Evolutionary conservation across 2,888 invertebrate species (phyloP).

Genomic region (Diaphora mendica): DNA sequence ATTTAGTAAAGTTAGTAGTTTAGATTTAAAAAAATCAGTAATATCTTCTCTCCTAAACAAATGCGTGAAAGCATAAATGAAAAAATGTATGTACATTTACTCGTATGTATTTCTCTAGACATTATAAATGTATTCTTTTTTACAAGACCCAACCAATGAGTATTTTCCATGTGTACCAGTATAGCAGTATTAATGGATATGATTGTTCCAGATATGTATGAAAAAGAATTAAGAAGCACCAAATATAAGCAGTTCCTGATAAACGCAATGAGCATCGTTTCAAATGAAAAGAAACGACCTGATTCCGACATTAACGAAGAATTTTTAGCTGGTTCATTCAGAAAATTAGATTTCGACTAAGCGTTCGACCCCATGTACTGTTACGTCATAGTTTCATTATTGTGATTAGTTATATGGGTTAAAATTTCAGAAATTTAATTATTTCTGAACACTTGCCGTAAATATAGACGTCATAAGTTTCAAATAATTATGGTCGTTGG

Average conservation of each 20-base stretch:
- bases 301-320: conserved; percentile 66
- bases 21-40: not conserved
- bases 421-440: not conserved
- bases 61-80: not conserved
- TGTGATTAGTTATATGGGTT: not conserved
- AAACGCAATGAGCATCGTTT: conserved; percentile 65
- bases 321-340: conserved; percentile 71
- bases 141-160: too few relatives aligned
- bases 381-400: not conserved
- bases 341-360: conserved; percentile 75
- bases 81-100: not conserved
- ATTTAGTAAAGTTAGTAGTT: not conserved
- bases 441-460: not conserved
- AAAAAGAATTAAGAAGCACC: conserved; percentile 66
- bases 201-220: conserved; percentile 65
- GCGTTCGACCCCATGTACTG: not conserved
- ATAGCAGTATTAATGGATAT: not conserved
- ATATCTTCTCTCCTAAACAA: not conserved
- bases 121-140: not conserved
- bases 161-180: too few relatives aligned
- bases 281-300: conserved; percentile 70
- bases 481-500: not conserved
- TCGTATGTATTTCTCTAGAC: not conserved
- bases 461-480: not conserved
- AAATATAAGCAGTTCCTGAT: conserved; percentile 63